Percentiles rank a stretch among this genome's conserved stretches.
Conservation (phyloP, 1,140 invertebrate genomes). For the Drosophila kepulauana region DNA sequence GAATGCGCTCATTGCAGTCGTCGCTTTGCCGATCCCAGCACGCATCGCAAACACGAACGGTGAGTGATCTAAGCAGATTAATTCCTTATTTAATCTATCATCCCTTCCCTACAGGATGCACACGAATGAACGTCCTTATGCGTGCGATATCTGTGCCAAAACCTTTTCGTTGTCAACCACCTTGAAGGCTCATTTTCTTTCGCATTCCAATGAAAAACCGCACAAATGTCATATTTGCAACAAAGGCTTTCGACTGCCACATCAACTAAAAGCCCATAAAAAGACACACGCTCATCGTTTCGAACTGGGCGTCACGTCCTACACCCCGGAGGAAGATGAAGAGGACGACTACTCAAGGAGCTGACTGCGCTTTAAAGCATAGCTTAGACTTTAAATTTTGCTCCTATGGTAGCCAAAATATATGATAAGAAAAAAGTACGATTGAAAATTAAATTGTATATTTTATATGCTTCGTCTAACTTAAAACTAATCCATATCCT, state of each 20-base stretch:
- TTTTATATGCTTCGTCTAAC: not conserved
- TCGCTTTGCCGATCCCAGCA: conserved; percentile 73
- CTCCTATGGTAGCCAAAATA: conserved; percentile 32
- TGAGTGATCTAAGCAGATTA: conserved; percentile 1
- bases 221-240: conserved; percentile 67
- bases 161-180: conserved; percentile 86
- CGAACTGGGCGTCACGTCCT: conserved; percentile 28
- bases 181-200: conserved; percentile 59
- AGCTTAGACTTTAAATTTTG: not conserved
- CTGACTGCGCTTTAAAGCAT: not conserved
- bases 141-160: conserved; percentile 86
- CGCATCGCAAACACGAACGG: conserved; percentile 80
- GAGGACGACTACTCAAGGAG: conserved; percentile 16
- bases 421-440: not conserved
- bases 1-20: conserved; percentile 64
- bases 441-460: not conserved
- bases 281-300: conserved; percentile 62
- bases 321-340: conserved; percentile 24
- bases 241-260: conserved; percentile 72
- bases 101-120: conserved; percentile 81
- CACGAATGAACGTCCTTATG: conserved; percentile 87
- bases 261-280: conserved; percentile 73
- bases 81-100: not conserved
- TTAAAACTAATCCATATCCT: not conserved
- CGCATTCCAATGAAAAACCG: conserved; percentile 66